Base-by-base conservation (phyloP, 2,797 vertebrate species). In the Mus caroli region DNA sequence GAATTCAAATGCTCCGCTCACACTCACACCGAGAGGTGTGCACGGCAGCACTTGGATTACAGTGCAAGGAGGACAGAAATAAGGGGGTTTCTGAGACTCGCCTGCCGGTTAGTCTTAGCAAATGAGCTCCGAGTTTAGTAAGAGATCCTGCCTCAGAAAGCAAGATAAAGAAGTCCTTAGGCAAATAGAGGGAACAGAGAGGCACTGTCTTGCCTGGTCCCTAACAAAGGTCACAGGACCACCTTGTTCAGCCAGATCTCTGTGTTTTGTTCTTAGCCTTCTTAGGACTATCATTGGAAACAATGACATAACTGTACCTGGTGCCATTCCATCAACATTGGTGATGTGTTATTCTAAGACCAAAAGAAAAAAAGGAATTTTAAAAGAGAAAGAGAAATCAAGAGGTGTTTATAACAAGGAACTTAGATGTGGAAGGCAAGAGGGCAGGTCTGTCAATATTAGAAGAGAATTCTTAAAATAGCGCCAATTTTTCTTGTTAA, bases 381-480 rank as follows among this genome's bases (percentile, higher is more conserved):
- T 91, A 77, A 96, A 88, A 94, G 80, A 58, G 37, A 54, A 28
- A 80, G 46, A 78, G 92, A 92, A 97, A 82, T 94, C 79, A 88
- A 95, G 95, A 69, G 62, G 92, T 95, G 91, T 94, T 96, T 90
- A 60, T 96, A 96, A 96, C 80, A 89, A 96, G 94, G 96, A 97
- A 97, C 95, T 90, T 93, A 84, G 31, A 93, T 77, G 22, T 78
- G 90, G 73, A 97, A 87, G 85, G 77, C 58, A 96, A 95, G 77
- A 75, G 43, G 73, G 88, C 46, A 94, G 79, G 69, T 95, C 95
- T 97, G 88, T 93, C 83, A 93, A 94, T 94, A 96, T 88, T 94
- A 58, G 60, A 95, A 95, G 89, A 67, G 94, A 96, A 90, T 91
- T 83, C 97, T 83, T 95, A 94, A 97, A 97, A 97, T 97, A 96